phyloP scores from a whole-genome alignment of 2,797 vertebrate species.

The Enteromius argenteus region DNA sequence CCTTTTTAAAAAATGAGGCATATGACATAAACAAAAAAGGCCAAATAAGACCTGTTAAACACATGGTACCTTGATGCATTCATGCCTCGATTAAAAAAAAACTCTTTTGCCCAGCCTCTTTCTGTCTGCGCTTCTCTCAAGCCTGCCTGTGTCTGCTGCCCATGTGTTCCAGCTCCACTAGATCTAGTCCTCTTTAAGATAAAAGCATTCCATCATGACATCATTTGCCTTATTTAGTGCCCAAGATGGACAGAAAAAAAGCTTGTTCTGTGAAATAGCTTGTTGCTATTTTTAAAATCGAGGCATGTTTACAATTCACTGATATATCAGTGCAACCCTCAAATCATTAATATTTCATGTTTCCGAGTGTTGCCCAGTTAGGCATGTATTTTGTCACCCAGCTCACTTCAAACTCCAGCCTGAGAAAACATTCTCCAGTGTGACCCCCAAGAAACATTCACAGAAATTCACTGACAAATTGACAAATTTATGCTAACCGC shows the following conservation, averaged over 20 bases:
- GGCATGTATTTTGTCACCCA: not conserved
- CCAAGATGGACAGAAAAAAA: conserved; percentile 25
- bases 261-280: not conserved
- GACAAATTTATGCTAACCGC: conserved; percentile 17
- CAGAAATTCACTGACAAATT: conserved; percentile 12
- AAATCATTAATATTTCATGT: not conserved
- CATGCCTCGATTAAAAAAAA: not conserved
- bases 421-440: conserved; percentile 3
- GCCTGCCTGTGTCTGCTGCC: conserved; percentile 11
- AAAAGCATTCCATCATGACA: conserved; percentile 50
- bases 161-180: conserved; percentile 37
- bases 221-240: conserved; percentile 34
- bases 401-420: not conserved
- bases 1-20: not conserved
- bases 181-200: conserved; percentile 43
- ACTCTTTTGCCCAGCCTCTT: not conserved
- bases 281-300: not conserved
- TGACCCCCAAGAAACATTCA: not conserved
- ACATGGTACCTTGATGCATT: not conserved
- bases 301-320: not conserved
- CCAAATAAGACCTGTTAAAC: not conserved
- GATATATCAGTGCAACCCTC: not conserved
- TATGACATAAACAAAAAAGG: not conserved
- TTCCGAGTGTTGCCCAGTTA: not conserved
- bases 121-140: not conserved